Percentiles rank a stretch among this genome's conserved stretches.
Evolutionary conservation across 1,140 invertebrate species (phyloP).

Genomic region (Drosophila bipectinata): DNA sequence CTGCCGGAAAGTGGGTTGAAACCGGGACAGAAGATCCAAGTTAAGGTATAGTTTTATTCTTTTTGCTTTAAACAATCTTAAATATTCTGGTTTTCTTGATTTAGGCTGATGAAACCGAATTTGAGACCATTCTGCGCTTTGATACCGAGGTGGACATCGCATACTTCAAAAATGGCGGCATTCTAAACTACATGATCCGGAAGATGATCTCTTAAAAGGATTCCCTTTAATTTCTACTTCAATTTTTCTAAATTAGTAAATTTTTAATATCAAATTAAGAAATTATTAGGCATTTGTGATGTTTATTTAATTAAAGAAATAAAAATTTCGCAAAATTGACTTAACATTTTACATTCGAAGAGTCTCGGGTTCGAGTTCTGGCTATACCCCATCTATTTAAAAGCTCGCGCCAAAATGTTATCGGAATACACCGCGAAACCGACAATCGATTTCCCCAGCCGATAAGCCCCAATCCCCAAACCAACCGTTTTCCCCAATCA

Average conservation of each 20-base stretch:
- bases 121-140: constrained; percentile 87
- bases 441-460: background rate
- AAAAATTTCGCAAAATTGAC: too few species aligned
- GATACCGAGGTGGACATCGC: constrained; percentile 99
- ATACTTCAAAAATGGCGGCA: constrained; percentile 97
- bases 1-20: constrained; percentile 88
- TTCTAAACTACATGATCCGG: constrained; percentile 98
- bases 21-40: constrained; percentile 78
- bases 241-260: too few species aligned
- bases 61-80: too few species aligned
- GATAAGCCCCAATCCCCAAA: constrained; percentile 4
- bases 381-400: background rate
- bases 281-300: too few species aligned
- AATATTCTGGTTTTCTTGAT: background rate
- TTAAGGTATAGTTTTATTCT: constrained; percentile 54
- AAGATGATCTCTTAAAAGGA: constrained; percentile 87
- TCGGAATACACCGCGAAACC: background rate
- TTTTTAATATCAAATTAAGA: too few species aligned
- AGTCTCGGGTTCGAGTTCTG: too few species aligned
- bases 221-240: too few species aligned
- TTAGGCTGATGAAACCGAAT: constrained; percentile 84
- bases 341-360: too few species aligned
- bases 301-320: too few species aligned
- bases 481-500: constrained; percentile 20
- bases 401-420: background rate